Percentiles rank a stretch among this genome's conserved stretches.
Conservation (phyloP, 2,797 vertebrate genomes). For the Salarias fasciatus region DNA sequence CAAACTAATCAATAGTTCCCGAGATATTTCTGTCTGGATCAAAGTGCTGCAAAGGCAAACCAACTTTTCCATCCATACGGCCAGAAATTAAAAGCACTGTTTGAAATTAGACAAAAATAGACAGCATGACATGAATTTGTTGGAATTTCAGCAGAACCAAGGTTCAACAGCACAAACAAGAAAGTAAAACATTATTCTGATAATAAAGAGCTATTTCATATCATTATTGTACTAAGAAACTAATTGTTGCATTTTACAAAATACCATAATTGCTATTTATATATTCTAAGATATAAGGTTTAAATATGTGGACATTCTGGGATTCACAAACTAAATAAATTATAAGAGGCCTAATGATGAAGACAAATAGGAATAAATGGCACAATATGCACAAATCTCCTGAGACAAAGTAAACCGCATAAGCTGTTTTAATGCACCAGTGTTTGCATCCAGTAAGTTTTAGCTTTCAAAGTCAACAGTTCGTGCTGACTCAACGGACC, state of each 20-base stretch:
- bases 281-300: background rate
- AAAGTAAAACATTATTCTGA: no score
- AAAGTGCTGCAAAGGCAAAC: background rate
- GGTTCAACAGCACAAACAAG: no score
- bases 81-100: background rate
- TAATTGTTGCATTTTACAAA: no score
- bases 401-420: constrained; percentile 22
- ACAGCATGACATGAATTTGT: background rate
- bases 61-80: background rate
- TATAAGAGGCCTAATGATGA: background rate
- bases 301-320: background rate
- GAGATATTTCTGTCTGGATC: background rate
- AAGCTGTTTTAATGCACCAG: constrained; percentile 21
- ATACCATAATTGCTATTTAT: background rate
- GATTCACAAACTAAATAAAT: constrained; percentile 3
- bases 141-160: background rate
- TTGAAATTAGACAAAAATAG: constrained; percentile 1
- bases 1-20: background rate
- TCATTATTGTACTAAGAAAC: no score
- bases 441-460: constrained; percentile 29
- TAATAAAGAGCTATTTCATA: no score
- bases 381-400: constrained; percentile 10
- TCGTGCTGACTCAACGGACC: constrained; percentile 57
- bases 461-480: constrained; percentile 39
- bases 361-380: background rate